Evolutionary conservation across 2,113 vertebrate species (phyloP).

Genomic region (Phrynosoma platyrhinos): DNA sequence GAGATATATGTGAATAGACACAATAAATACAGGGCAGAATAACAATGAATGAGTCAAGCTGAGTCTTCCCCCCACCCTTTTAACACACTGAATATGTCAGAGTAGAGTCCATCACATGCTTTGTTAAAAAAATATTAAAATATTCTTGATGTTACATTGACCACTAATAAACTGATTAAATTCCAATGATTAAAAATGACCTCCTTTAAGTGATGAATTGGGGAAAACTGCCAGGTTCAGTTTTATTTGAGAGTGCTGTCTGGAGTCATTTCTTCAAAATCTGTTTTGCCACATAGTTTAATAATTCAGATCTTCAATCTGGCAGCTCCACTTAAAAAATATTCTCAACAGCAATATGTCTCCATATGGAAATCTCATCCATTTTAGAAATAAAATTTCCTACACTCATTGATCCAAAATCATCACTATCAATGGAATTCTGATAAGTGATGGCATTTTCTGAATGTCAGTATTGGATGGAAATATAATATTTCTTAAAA

Average conservation of each 20-base stretch:
- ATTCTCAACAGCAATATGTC: fast-evolving
- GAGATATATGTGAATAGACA: slow-evolving; percentile 42
- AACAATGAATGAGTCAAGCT: fast-evolving
- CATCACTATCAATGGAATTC: background rate
- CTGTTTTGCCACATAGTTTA: slow-evolving; percentile 4
- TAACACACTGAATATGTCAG: background rate
- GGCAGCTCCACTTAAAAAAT: background rate
- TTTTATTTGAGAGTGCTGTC: background rate
- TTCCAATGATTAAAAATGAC: slow-evolving; percentile 6
- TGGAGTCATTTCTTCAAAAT: slow-evolving; percentile 29
- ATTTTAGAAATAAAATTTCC: background rate
- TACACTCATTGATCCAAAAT: fast-evolving
- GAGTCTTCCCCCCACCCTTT: slow-evolving; percentile 1
- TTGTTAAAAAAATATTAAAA: background rate
- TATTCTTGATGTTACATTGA: background rate
- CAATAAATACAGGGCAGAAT: slow-evolving; percentile 42
- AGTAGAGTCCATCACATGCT: background rate
- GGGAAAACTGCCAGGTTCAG: background rate
- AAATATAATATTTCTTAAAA: background rate
- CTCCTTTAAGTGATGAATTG: slow-evolving; percentile 27
- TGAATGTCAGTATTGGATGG: background rate
- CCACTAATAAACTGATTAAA: slow-evolving; percentile 5
- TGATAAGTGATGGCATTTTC: background rate
- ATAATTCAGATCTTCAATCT: slow-evolving; percentile 40
- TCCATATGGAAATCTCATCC: background rate